Evolutionary conservation across 2,797 vertebrate species (phyloP).

Genomic region (Peromyscus nudipes): DNA sequence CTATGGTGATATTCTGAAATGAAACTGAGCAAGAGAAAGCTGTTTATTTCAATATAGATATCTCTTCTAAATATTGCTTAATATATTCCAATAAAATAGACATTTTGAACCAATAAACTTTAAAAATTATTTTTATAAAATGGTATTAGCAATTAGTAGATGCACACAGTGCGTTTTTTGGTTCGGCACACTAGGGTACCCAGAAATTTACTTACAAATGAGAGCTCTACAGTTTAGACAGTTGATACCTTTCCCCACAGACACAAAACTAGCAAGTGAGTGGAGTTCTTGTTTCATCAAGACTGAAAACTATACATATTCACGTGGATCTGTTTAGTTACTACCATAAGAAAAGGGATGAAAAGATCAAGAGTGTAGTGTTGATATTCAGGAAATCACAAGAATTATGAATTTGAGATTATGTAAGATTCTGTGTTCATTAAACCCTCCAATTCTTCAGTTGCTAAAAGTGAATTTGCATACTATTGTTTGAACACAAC

Average conservation of each 20-base stretch:
- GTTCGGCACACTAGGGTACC: not conserved
- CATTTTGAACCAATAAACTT: not conserved
- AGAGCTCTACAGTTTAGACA: not conserved
- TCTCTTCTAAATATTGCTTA: not conserved
- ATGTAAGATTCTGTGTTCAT: not conserved
- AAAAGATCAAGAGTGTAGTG: not conserved
- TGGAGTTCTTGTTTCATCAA: not conserved
- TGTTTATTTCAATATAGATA: not conserved
- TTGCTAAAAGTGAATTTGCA: not conserved
- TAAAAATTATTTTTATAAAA: not conserved
- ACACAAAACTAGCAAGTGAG: not conserved
- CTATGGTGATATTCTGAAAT: slow-evolving; percentile 7
- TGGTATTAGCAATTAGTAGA: not conserved
- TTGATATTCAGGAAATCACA: not conserved
- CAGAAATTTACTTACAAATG: not conserved
- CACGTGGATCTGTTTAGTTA: not conserved
- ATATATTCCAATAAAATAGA: not conserved
- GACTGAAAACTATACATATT: not conserved
- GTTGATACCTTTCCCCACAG: not conserved
- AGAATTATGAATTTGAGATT: not conserved
- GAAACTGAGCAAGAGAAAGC: not conserved
- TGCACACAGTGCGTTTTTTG: not conserved
- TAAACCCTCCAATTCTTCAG: not conserved
- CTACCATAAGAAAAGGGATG: not conserved
- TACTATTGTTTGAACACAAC: not conserved